Evolutionary conservation across 2,113 vertebrate species (phyloP), one percentile per base, ranked within the genome.

Genomic region (Fukomys damarensis): DNA sequence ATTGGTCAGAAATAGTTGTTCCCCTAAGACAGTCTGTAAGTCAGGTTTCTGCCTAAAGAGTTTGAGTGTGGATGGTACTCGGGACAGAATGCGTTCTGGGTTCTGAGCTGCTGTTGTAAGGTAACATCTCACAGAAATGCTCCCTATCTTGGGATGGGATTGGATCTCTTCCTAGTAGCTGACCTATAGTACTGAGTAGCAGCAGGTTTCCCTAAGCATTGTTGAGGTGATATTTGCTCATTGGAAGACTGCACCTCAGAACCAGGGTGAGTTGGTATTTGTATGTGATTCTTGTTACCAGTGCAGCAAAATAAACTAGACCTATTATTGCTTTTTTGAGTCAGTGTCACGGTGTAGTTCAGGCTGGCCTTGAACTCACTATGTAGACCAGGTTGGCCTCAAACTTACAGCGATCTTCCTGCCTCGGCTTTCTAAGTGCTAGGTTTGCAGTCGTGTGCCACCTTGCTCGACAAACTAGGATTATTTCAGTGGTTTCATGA

Each of bases 271-370:
- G 32, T 12, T 76, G 58, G 3, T 61, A 35, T 79, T 90, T n/a
- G 10, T 12, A 5, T 35, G n/a, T 63, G 3, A 61, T 86, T 94
- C 63, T 96, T 90, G 79, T 59, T 82, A 66, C 43, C 82, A 93
- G 86, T 32, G 59, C 38, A 86, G 58, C 52, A 97, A 96, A 76
- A 95, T 52, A 95, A 86, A 84, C 76, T 77, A 28, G n/a, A 16
- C 9, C 26, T 88, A 13, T 32, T 24, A 10, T 72, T n/a, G 0
- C n/a, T 66, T 35, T 66, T 68, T 68, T 76, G 11, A 46, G 41
- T 30, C 43, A 76, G 11, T 41, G 24, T 76, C 28, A 32, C 72
- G 30, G 8, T 43, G 8, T 30, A 32, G 46, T 49, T 77, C 43
- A 49, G 26, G 30, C 74, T 77, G 28, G 26, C 43, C 43, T 49